Evolutionary conservation across 1,140 invertebrate species (phyloP).

Genomic region (Asbolus verrucosus): DNA sequence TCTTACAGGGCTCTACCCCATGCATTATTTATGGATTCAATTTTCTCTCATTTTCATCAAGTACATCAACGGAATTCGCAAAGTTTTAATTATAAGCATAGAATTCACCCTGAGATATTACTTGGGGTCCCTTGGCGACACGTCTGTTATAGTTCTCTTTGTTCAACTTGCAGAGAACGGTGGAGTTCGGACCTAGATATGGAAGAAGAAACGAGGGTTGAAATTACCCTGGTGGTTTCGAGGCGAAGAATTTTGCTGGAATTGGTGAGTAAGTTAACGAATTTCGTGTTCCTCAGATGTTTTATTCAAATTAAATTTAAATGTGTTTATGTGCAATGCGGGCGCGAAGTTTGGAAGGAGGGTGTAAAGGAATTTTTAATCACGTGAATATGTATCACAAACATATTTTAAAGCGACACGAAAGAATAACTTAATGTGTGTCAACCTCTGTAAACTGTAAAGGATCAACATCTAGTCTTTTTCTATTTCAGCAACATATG

Average conservation of each 20-base stretch:
- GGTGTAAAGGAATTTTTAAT: conserved; percentile 36
- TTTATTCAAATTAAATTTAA: conserved; percentile 55
- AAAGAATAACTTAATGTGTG: conserved; percentile 1
- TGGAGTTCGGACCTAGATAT: neutral
- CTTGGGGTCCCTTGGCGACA: conserved; percentile 40
- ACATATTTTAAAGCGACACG: conserved; percentile 27
- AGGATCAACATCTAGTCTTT: too few species aligned
- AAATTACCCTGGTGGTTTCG: conserved; percentile 46
- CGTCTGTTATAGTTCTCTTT: conserved; percentile 29
- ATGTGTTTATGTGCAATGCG: conserved; percentile 36
- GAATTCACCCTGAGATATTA: conserved; percentile 50
- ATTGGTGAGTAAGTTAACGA: conserved; percentile 46
- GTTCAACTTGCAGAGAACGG: conserved; percentile 13
- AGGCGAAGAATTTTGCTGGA: conserved; percentile 48
- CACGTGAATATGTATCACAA: conserved; percentile 26
- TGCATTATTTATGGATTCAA: conserved; percentile 57
- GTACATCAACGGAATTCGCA: conserved; percentile 55
- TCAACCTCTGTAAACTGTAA: too few species aligned
- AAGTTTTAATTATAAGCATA: conserved; percentile 57
- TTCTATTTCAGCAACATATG: too few species aligned
- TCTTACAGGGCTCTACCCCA: conserved; percentile 26
- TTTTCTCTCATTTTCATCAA: conserved; percentile 50
- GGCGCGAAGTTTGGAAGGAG: neutral
- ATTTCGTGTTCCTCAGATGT: conserved; percentile 57
- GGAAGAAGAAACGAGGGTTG: conserved; percentile 39